Conservation (phyloP, 2,888 invertebrate genomes). For the Cataglyphis altisquamis region DNA sequence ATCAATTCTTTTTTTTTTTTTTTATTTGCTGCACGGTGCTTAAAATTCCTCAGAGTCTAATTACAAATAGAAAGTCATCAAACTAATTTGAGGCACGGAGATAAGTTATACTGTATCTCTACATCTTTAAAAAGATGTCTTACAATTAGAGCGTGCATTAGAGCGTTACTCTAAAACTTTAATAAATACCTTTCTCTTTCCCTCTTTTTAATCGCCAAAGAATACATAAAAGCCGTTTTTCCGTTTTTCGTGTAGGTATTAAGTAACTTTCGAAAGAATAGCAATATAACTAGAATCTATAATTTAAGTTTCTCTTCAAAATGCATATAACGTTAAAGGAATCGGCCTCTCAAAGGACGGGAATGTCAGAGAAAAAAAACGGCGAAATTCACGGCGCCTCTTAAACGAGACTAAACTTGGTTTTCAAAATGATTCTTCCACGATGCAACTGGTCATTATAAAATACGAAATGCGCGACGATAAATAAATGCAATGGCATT, state of each 20-base stretch:
- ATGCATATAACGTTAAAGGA: slow-evolving; percentile 52
- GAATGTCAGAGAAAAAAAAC: slow-evolving; percentile 61
- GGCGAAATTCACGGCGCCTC: slow-evolving; percentile 70
- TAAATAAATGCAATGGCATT: slow-evolving; percentile 72
- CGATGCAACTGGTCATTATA: slow-evolving; percentile 71
- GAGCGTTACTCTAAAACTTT: neutral
- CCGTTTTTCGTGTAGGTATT: neutral
- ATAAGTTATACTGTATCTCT: neutral
- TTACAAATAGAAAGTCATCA: neutral
- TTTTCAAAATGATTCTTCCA: slow-evolving; percentile 61
- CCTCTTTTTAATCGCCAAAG: neutral
- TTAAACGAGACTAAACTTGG: slow-evolving; percentile 64
- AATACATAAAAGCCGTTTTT: slow-evolving; percentile 14
- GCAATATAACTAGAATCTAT: slow-evolving; percentile 3
- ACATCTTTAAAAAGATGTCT: neutral
- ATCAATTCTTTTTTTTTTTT: neutral
- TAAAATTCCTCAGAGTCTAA: neutral
- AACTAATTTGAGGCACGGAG: neutral
- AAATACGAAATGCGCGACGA: slow-evolving; percentile 70
- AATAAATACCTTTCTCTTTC: neutral
- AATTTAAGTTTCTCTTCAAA: slow-evolving; percentile 49
- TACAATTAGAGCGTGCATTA: too few relatives aligned
- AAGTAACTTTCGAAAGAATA: neutral
- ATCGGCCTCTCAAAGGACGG: slow-evolving; percentile 70
- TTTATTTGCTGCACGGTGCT: neutral